These are phyloP conservation scores for Myripristis murdjan DNA, from an alignment of 2,797 vertebrate species.

Conservation along the genomic window DNA sequence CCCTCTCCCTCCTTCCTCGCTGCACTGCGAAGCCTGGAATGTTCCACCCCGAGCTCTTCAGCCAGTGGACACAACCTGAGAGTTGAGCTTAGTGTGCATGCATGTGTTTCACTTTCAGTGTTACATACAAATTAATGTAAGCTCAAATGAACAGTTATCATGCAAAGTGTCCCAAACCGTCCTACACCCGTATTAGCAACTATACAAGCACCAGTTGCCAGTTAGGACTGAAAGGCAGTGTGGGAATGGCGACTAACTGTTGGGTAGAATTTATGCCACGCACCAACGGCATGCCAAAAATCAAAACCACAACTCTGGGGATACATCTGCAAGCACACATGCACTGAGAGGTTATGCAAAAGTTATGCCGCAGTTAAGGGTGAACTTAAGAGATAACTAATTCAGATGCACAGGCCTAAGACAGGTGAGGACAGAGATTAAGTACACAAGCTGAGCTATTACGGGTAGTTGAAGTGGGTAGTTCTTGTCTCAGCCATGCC, in stretches of 20 bases:
- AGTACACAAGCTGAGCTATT: slow-evolving; percentile 9
- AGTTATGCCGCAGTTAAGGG: neutral
- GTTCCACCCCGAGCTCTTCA: slow-evolving; percentile 80
- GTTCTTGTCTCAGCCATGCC: slow-evolving; percentile 32
- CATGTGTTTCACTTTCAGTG: neutral
- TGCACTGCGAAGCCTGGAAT: slow-evolving; percentile 84
- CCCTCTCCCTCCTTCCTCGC: slow-evolving; percentile 62
- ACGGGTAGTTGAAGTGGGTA: slow-evolving; percentile 12
- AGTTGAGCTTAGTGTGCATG: slow-evolving; percentile 50
- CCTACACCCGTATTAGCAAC: neutral
- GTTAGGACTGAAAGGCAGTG: neutral
- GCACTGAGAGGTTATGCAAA: neutral
- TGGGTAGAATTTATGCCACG: neutral
- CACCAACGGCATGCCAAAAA: neutral
- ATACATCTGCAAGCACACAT: neutral
- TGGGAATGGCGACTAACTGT: neutral
- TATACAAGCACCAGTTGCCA: slow-evolving; percentile 3
- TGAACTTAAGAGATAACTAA: neutral
- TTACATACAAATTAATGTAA: neutral
- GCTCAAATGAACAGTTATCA: slow-evolving; percentile 1
- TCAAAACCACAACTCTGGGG: slow-evolving; percentile 3
- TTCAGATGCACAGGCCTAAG: slow-evolving; percentile 12
- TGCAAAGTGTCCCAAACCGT: neutral
- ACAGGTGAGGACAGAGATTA: slow-evolving; percentile 53
- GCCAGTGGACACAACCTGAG: slow-evolving; percentile 78